Evolutionary conservation across 2,113 vertebrate genomes (phyloP), one percentile per base, ranked within the genome.

Genomic region (Apodemus sylvaticus): DNA sequence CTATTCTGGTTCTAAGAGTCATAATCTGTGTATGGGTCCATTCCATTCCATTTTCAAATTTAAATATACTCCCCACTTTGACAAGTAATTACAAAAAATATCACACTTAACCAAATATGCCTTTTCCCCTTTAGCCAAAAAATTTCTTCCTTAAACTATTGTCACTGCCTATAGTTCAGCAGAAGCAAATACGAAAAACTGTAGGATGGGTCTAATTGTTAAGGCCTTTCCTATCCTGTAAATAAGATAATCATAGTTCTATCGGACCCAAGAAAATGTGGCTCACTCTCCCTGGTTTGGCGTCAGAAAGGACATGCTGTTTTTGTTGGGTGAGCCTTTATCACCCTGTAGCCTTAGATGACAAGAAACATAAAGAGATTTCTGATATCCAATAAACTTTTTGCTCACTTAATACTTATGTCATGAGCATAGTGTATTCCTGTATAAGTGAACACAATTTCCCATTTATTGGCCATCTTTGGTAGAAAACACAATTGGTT

Each of bases 181-280:
- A 91, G 92, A 0, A 0, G 94, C 81, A 87, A 96, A 95, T n/a
- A 87, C 89, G 88, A 96, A 97, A 96, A 96, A 97, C 0, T 79
- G 12, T 1, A 19, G 53, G 79, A 81, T 94, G n/a, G 48, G 31
- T 81, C 95, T 19, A 82, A 85, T 91, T 91, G 96, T 91, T 90
- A 92, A 92, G 76, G 73, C 51, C 86, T 64, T 89, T 95, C 17
- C 39, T 73, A 8, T 51, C 78, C 73, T 78, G 7, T 39, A 12
- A 9, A 5, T 12, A 48, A 13, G 94, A 91, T 58, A 16, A 14
- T 5, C 1, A 13, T 29, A n/a, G 48, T 11, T 39, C 29, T 68
- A 26, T 22, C 66, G 53, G 29, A 71, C 24, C 11, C 39, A 64
- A 64, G 3, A 14, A 3, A 2, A 7, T 48, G 4, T 45, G 4